These are phyloP conservation scores for Struthio camelus DNA, from an alignment of 2,113 vertebrate species.

Conservation along the genomic window DNA sequence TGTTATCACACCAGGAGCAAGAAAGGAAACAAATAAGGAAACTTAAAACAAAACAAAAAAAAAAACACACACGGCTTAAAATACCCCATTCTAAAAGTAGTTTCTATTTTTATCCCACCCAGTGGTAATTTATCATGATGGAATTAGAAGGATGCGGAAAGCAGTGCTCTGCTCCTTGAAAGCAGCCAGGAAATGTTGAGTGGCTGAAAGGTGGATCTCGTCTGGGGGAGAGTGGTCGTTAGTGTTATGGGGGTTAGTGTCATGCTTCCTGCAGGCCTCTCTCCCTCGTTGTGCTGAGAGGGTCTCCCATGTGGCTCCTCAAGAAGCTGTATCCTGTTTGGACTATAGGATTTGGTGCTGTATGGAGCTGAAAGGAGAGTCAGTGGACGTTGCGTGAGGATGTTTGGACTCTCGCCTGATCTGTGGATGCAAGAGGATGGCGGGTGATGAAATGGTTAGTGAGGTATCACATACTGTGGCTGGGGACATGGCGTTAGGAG, in stretches of 20 bases:
- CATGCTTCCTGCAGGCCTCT: constrained; percentile 11
- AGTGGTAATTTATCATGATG: not conserved
- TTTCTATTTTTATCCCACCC: constrained; percentile 42
- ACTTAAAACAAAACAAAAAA: not conserved
- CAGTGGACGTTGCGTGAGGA: not conserved
- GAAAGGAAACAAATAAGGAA: constrained; percentile 38
- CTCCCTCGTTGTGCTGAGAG: not conserved
- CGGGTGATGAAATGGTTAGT: not conserved
- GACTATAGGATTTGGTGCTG: not conserved
- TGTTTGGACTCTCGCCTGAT: not conserved
- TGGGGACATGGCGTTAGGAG: not conserved
- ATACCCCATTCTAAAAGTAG: not conserved
- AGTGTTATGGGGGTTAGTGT: not conserved
- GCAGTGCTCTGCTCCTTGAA: not conserved
- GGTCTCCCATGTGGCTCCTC: not conserved
- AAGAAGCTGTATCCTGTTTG: constrained; percentile 22
- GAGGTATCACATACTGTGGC: not conserved
- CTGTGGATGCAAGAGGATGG: not conserved
- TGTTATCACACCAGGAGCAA: not conserved
- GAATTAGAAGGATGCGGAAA: not conserved
- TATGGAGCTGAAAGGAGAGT: not conserved
- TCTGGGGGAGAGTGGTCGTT: not conserved
- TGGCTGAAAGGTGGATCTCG: not conserved
- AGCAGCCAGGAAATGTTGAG: constrained; percentile 26
- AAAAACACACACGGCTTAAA: not conserved